phyloP scores from a whole-genome alignment of 2,797 vertebrate species.

The Nannoperca australis region DNA sequence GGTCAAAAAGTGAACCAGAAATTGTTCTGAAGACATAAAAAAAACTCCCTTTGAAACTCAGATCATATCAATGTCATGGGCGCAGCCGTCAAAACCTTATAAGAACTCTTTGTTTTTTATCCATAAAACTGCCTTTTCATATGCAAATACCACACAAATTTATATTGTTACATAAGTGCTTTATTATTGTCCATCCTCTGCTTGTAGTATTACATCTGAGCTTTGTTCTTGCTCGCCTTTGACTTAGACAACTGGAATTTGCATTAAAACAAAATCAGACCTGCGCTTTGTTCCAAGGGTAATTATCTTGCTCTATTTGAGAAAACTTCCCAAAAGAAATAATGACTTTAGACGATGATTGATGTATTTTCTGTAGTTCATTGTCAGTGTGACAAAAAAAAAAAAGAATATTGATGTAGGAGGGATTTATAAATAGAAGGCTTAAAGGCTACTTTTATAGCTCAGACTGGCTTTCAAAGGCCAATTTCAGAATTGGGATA shows the following conservation, averaged over 20 bases:
- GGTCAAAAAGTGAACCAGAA: slow-evolving; percentile 82
- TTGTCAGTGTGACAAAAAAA: slow-evolving; percentile 59
- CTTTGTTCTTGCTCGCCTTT: slow-evolving; percentile 23
- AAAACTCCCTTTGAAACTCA: slow-evolving; percentile 81
- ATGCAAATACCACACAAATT: slow-evolving; percentile 29
- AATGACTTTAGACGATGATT: slow-evolving; percentile 51
- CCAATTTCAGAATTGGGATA: slow-evolving; percentile 58
- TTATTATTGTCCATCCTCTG: slow-evolving; percentile 36
- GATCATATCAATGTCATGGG: slow-evolving; percentile 76
- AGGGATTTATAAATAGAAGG: slow-evolving; percentile 58
- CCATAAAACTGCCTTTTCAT: slow-evolving; percentile 22
- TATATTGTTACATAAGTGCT: slow-evolving; percentile 42
- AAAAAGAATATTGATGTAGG: slow-evolving; percentile 55
- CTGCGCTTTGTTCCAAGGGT: slow-evolving; percentile 22
- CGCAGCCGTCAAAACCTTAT: slow-evolving; percentile 52
- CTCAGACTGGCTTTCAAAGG: slow-evolving; percentile 49
- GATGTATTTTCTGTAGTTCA: slow-evolving; percentile 53
- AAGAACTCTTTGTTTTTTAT: slow-evolving; percentile 30
- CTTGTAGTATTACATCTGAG: slow-evolving; percentile 25
- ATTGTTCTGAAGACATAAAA: slow-evolving; percentile 76
- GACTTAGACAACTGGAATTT: slow-evolving; percentile 43
- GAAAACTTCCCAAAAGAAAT: slow-evolving; percentile 52
- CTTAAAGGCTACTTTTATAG: slow-evolving; percentile 52
- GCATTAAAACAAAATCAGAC: slow-evolving; percentile 42
- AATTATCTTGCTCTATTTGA: slow-evolving; percentile 38